phyloP scores from a whole-genome alignment of 2,113 vertebrate species.

The Pluvialis apricaria region DNA sequence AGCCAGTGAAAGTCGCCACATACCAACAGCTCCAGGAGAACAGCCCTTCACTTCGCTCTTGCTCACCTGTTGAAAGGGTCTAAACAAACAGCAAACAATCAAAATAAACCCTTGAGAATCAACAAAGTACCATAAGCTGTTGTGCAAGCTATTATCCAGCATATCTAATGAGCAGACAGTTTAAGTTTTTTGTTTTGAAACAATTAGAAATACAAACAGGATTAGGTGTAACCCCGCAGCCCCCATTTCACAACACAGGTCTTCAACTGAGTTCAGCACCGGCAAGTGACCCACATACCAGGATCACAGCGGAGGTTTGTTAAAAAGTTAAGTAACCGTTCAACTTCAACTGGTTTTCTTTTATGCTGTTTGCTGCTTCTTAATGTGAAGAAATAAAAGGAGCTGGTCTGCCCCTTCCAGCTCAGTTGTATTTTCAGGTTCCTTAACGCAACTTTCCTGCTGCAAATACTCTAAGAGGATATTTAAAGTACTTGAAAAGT shows the following conservation, averaged over 20 bases:
- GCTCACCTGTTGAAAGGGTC: background rate
- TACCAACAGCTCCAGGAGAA: background rate
- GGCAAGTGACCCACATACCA: background rate
- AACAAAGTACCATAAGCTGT: background rate
- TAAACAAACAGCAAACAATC: background rate
- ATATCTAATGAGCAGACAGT: background rate
- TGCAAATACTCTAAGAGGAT: background rate
- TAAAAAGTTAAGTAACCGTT: background rate
- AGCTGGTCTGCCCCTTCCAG: background rate
- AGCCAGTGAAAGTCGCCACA: accelerated
- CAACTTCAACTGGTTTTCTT: background rate
- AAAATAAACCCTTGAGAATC: background rate
- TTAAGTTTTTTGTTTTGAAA: background rate
- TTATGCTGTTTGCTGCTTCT: background rate
- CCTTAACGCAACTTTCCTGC: background rate
- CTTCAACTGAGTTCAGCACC: background rate
- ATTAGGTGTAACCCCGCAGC: background rate
- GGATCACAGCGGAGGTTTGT: background rate
- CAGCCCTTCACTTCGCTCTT: background rate
- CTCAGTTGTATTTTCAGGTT: background rate
- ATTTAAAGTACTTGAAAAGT: background rate
- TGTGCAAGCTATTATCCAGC: background rate
- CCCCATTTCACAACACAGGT: background rate
- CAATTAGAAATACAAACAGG: background rate
- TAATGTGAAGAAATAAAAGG: background rate